Evolutionary conservation across 2,888 invertebrate species (phyloP).

Genomic region (Tetropium fuscum): DNA sequence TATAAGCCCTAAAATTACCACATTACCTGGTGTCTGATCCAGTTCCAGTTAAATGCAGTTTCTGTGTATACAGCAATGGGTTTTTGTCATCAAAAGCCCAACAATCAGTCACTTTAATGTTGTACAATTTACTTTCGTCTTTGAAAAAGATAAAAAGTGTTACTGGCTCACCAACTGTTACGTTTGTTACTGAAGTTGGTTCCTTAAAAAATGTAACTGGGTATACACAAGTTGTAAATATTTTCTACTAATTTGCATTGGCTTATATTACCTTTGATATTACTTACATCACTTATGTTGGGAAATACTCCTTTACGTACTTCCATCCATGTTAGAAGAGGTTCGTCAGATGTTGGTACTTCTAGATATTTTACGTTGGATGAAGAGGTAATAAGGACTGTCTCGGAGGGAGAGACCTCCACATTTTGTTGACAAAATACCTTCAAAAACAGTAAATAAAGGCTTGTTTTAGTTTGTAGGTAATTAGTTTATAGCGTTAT

Average conservation of each 20-base stretch:
- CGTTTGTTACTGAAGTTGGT: constrained; percentile 4
- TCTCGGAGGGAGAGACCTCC: constrained; percentile 16
- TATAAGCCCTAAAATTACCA: no score
- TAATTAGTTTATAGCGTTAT: no score
- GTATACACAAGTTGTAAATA: not conserved
- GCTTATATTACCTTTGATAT: not conserved
- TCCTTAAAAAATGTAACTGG: constrained; percentile 6
- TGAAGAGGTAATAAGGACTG: constrained; percentile 32
- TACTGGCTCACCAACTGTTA: constrained; percentile 78
- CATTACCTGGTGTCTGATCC: constrained; percentile 18
- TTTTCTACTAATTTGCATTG: not conserved
- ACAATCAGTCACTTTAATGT: constrained; percentile 78
- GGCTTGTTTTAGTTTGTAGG: no score
- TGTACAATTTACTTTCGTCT: constrained; percentile 73
- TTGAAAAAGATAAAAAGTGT: constrained; percentile 78
- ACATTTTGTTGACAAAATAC: not conserved
- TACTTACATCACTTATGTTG: constrained; percentile 67
- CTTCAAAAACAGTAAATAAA: no score
- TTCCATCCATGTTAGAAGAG: constrained; percentile 83
- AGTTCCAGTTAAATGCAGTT: constrained; percentile 37
- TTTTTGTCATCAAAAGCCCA: constrained; percentile 78
- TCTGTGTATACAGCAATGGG: constrained; percentile 64
- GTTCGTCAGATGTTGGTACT: constrained; percentile 74
- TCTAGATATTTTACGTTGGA: constrained; percentile 62
- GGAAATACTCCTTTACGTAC: constrained; percentile 79